Evolutionary conservation across 2,113 vertebrate species (phyloP).

Genomic region (Lycocorax pyrrhopterus): DNA sequence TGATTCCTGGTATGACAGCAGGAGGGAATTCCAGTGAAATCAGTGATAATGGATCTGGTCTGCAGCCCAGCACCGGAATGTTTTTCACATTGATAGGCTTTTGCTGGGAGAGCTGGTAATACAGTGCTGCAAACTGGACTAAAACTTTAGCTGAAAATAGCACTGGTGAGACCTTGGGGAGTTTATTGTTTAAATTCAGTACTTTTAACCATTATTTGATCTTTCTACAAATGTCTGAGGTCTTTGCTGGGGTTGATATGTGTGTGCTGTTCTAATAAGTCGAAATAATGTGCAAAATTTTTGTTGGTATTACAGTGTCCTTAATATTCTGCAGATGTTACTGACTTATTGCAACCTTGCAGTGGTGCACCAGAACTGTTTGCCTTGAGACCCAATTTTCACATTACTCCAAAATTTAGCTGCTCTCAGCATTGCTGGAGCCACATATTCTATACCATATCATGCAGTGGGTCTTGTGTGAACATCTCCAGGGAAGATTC

Average conservation of each 20-base stretch:
- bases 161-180: background rate
- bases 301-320: background rate
- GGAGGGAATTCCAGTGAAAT: background rate
- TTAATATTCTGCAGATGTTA: background rate
- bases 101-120: background rate
- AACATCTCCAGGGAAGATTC: background rate
- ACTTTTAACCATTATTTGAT: background rate
- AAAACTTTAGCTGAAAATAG: background rate
- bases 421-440: background rate
- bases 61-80: background rate
- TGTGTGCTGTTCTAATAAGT: background rate
- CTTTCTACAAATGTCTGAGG: background rate
- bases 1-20: background rate
- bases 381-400: background rate
- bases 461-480: accelerated
- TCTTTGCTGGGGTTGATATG: background rate
- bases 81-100: background rate
- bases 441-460: background rate
- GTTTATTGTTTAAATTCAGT: background rate
- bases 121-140: background rate
- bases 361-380: background rate
- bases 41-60: background rate
- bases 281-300: background rate
- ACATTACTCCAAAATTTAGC: background rate
- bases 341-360: background rate